Base-by-base conservation (phyloP, 2,113 vertebrate genomes). In the Probosciger aterrimus region DNA sequence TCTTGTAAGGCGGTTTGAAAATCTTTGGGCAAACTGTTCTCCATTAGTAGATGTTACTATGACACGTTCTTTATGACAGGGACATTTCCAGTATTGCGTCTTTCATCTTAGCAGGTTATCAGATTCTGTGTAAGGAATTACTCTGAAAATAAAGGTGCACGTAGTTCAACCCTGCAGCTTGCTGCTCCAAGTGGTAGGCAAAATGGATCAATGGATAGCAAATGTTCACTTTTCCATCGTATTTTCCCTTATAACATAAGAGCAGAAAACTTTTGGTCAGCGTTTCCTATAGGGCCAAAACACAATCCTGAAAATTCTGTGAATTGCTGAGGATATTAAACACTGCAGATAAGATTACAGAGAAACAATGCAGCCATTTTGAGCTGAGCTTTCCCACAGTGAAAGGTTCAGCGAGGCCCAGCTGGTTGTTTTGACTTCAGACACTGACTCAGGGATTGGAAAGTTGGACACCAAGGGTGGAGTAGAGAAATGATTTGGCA, bases 401-500 rank as follows among this genome's bases (percentile, higher is more conserved):
- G 95, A 96, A 95, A 92, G 94, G 90, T 95, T 97, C 95, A 93
- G 93, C 52, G 95, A 95, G 93, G 92, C 97, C 97, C 97, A 97
- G 97, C 97, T 97, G 97, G 88, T 92, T 97, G 96, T 97, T 97
- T 97, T 97, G 96, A 97, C 97, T 98, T 97, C 93, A 97, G 97
- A 97, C 95, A 97, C 97, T 98, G 97, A 98, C 96, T 97, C 96
- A 96, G 93, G 96, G 96, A 90, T 95, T 96, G 97, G 97, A 97
- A 97, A 98, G 87, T 82, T 96, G 96, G 96, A 97, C 96, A 95
- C 77, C 80, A 87, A 92, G 96, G 93, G 94, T 97, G 97, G 97
- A 97, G 96, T 24, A 96, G 81, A 90, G 96, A 96, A 97, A 95
- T 35, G 30, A 91, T 90, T 95, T 97, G 98, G 97, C 97, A 98